Evolutionary conservation across 2,797 vertebrate genomes (phyloP).

Genomic region (Onychomys torridus): DNA sequence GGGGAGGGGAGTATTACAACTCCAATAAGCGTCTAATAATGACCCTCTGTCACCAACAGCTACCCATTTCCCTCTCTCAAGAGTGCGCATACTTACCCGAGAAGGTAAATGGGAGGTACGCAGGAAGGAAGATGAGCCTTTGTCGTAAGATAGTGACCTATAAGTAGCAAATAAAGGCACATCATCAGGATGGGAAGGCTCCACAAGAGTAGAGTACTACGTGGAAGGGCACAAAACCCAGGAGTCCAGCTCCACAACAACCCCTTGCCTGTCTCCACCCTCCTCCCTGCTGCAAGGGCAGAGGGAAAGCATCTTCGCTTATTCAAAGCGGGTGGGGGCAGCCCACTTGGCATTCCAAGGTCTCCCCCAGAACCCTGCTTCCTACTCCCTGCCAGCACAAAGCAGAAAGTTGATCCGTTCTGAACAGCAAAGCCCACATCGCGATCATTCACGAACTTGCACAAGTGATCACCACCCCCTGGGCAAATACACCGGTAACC

Average conservation of each 20-base stretch:
- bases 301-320: slow-evolving; percentile 69
- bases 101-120: slow-evolving; percentile 94
- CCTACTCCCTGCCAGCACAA: slow-evolving; percentile 71
- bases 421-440: slow-evolving; percentile 77
- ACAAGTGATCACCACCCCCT: slow-evolving; percentile 81
- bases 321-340: slow-evolving; percentile 78
- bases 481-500: slow-evolving; percentile 76
- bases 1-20: slow-evolving; percentile 18
- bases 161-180: slow-evolving; percentile 94
- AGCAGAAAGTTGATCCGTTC: slow-evolving; percentile 86
- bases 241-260: slow-evolving; percentile 65
- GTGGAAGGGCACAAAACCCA: slow-evolving; percentile 72
- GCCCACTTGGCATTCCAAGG: slow-evolving; percentile 73
- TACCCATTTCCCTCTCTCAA: slow-evolving; percentile 72
- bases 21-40: slow-evolving; percentile 62
- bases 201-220: slow-evolving; percentile 75
- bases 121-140: slow-evolving; percentile 94
- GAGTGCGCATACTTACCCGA: slow-evolving; percentile 95
- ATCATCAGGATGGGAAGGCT: slow-evolving; percentile 90
- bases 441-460: slow-evolving; percentile 80
- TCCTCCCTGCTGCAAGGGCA: not conserved
- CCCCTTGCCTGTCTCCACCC: not conserved
- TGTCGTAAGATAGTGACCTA: slow-evolving; percentile 98
- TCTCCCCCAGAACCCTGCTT: slow-evolving; percentile 62
- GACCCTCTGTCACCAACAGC: slow-evolving; percentile 58